Percentiles rank a stretch among this genome's conserved stretches.
phyloP scores from a whole-genome alignment of 2,797 vertebrate species.

The Epinephelus awoara region DNA sequence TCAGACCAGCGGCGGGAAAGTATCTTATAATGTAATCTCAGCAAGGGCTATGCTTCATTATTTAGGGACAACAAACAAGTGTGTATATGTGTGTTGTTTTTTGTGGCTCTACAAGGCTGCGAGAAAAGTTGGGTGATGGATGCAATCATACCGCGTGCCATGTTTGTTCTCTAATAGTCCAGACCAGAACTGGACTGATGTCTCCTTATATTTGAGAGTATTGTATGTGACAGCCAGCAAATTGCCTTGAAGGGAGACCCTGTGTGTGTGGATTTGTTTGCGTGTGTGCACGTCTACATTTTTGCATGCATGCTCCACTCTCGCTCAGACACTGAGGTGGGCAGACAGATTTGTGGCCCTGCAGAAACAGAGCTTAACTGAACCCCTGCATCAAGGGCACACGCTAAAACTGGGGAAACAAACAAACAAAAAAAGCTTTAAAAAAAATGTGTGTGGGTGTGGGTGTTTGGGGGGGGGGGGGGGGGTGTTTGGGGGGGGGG shows the following conservation, averaged over 20 bases:
- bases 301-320: conserved; percentile 46
- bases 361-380: conserved; percentile 38
- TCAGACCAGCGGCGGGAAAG: conserved; percentile 47
- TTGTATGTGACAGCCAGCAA: conserved; percentile 55
- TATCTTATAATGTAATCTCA: conserved; percentile 63
- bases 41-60: conserved; percentile 63
- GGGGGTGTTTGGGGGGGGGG: accelerated
- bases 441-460: background rate
- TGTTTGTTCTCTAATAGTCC: conserved; percentile 21
- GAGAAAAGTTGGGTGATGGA: conserved; percentile 15
- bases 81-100: conserved; percentile 35
- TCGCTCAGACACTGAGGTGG: conserved; percentile 55
- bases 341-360: conserved; percentile 53
- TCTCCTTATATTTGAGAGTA: conserved; percentile 26
- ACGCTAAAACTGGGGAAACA: background rate
- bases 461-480: accelerated
- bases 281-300: conserved; percentile 10
- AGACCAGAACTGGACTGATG: conserved; percentile 26
- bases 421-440: conserved; percentile 7
- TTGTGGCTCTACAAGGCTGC: conserved; percentile 8
- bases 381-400: conserved; percentile 36
- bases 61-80: conserved; percentile 62
- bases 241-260: conserved; percentile 49
- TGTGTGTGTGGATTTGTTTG: background rate
- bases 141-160: background rate